These are phyloP conservation scores for Myzus persicae DNA, from an alignment of 1,140 invertebrate genomes.

Conservation along the genomic window DNA sequence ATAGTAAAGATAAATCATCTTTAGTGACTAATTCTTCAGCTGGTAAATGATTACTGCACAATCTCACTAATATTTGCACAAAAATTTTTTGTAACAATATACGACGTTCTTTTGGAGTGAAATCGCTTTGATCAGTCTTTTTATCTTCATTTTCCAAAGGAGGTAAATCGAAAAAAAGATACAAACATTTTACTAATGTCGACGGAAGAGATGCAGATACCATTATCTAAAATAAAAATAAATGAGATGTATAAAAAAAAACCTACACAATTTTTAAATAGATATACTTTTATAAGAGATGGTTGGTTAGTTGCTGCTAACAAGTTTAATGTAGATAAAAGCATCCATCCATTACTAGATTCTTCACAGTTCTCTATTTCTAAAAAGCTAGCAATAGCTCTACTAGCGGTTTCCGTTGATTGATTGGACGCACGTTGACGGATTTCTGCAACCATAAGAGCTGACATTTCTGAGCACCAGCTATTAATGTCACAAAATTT, in stretches of 20 bases:
- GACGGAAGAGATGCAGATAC: slow-evolving; percentile 94
- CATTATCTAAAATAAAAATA: slow-evolving; percentile 78
- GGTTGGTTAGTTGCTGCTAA: slow-evolving; percentile 83
- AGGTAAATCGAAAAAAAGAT: slow-evolving; percentile 98
- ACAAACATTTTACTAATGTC: slow-evolving; percentile 97
- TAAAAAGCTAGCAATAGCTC: slow-evolving; percentile 94
- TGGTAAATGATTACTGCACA: slow-evolving; percentile 90
- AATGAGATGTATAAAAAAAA: background rate
- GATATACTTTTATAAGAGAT: slow-evolving; percentile 71
- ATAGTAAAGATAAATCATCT: slow-evolving; percentile 94
- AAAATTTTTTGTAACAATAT: slow-evolving; percentile 96
- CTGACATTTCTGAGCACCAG: slow-evolving; percentile 93
- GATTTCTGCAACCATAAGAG: slow-evolving; percentile 95
- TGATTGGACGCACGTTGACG: slow-evolving; percentile 92
- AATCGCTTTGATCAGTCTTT: slow-evolving; percentile 75
- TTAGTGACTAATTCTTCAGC: slow-evolving; percentile 95
- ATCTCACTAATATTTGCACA: slow-evolving; percentile 90
- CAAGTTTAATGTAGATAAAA: slow-evolving; percentile 89
- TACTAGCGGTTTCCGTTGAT: slow-evolving; percentile 93
- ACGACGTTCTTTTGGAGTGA: slow-evolving; percentile 87
- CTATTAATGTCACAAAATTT: slow-evolving; percentile 93
- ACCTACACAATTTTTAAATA: background rate
- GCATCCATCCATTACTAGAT: slow-evolving; percentile 95
- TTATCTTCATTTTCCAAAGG: slow-evolving; percentile 82
- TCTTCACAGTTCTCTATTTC: slow-evolving; percentile 93